Evolutionary conservation across 2,888 invertebrate genomes (phyloP).

Genomic region (Eristalis pertinax): DNA sequence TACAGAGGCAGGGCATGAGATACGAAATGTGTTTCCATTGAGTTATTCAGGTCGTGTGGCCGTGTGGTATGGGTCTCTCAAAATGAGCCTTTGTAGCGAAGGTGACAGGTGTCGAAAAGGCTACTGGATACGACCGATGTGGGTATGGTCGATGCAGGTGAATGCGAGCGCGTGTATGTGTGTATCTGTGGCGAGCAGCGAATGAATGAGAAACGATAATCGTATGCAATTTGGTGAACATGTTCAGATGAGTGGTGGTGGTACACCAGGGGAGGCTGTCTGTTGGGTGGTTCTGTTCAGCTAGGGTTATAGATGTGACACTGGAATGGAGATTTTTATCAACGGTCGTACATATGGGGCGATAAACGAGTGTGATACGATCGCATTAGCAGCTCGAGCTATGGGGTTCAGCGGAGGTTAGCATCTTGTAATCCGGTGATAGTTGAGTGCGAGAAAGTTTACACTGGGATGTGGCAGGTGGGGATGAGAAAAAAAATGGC

Average conservation of each 20-base stretch:
- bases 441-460: neutral
- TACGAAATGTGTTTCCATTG: constrained; percentile 57
- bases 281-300: neutral
- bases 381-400: neutral
- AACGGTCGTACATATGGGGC: neutral
- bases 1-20: constrained; percentile 29
- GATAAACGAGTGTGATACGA: neutral
- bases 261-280: neutral
- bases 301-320: neutral
- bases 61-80: constrained; percentile 38
- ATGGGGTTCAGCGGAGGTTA: neutral
- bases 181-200: neutral
- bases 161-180: constrained; percentile 9
- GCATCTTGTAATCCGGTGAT: neutral
- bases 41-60: constrained; percentile 64
- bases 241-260: neutral
- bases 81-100: constrained; percentile 54
- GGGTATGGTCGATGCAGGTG: constrained; percentile 38
- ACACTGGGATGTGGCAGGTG: neutral
- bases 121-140: constrained; percentile 56
- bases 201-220: constrained; percentile 21
- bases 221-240: constrained; percentile 10
- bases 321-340: neutral
- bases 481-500: neutral
- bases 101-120: constrained; percentile 70